Conservation (phyloP, 2,888 invertebrate species). For the Synanthedon myopaeformis region DNA sequence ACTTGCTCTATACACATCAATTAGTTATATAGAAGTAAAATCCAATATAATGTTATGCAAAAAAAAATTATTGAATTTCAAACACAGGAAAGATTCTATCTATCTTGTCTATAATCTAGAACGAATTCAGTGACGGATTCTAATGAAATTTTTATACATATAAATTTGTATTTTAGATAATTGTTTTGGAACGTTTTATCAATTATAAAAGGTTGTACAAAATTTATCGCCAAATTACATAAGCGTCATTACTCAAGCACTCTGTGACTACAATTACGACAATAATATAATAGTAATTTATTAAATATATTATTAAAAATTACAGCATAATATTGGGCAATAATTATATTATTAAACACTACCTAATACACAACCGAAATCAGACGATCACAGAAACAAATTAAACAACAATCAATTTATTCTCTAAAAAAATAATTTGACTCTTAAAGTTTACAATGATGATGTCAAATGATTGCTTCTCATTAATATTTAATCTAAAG, state of each 20-base stretch:
- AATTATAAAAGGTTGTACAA: neutral
- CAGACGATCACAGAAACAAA: constrained; percentile 22
- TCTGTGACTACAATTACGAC: neutral
- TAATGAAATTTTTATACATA: too few species aligned
- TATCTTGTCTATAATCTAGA: too few species aligned
- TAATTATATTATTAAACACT: neutral
- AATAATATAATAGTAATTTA: neutral
- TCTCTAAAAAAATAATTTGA: constrained; percentile 45
- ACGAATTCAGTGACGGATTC: too few species aligned
- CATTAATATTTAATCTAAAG: constrained; percentile 6
- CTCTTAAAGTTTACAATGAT: constrained; percentile 32
- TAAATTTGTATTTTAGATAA: too few species aligned
- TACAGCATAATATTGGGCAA: neutral
- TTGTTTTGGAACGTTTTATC: neutral
- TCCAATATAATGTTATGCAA: too few species aligned
- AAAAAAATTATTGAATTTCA: too few species aligned
- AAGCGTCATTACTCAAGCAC: neutral
- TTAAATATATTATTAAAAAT: neutral
- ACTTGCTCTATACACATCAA: too few species aligned
- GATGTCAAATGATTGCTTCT: constrained; percentile 35
- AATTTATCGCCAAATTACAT: neutral
- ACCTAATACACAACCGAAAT: constrained; percentile 35
- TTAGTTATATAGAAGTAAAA: too few species aligned
- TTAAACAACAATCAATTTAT: constrained; percentile 2
- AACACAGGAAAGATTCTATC: too few species aligned